phyloP scores from a whole-genome alignment of 2,113 vertebrate species.

The Chionomys nivalis region DNA sequence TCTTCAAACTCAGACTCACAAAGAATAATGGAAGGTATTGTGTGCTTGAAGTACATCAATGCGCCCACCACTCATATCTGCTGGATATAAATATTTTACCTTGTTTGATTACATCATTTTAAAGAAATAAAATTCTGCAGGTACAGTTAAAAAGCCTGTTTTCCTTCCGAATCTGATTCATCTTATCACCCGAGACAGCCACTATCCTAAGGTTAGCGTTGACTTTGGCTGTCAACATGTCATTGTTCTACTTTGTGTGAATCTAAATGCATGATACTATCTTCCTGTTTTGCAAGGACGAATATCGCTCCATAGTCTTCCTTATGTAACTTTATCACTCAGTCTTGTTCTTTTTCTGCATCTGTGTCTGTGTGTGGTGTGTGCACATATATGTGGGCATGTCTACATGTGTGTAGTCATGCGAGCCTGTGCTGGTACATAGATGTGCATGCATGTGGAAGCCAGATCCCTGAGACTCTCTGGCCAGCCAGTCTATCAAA shows the following conservation, averaged over 20 bases:
- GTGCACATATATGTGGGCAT: not conserved
- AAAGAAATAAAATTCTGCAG: slow-evolving; percentile 22
- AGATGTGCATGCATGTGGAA: too few species aligned
- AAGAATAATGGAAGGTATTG: not conserved
- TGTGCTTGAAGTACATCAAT: not conserved
- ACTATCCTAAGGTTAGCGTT: not conserved
- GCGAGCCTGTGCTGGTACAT: not conserved
- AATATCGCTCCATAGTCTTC: not conserved
- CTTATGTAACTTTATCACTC: not conserved
- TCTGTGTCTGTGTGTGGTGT: not conserved
- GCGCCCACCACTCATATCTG: not conserved
- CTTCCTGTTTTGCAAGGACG: not conserved
- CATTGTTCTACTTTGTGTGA: not conserved
- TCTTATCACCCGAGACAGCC: not conserved
- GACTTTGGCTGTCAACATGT: not conserved
- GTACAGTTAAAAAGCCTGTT: not conserved
- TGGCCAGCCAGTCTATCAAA: not conserved
- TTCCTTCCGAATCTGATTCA: not conserved
- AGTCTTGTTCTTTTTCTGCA: not conserved
- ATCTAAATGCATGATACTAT: not conserved
- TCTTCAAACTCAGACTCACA: not conserved
- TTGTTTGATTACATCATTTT: not conserved
- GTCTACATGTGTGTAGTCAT: not conserved
- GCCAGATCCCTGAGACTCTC: not conserved
- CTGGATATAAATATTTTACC: not conserved